Percentiles rank a stretch among this genome's conserved stretches.
Evolutionary conservation across 1,140 invertebrate species (phyloP).

Genomic region (Saccostrea echinata): DNA sequence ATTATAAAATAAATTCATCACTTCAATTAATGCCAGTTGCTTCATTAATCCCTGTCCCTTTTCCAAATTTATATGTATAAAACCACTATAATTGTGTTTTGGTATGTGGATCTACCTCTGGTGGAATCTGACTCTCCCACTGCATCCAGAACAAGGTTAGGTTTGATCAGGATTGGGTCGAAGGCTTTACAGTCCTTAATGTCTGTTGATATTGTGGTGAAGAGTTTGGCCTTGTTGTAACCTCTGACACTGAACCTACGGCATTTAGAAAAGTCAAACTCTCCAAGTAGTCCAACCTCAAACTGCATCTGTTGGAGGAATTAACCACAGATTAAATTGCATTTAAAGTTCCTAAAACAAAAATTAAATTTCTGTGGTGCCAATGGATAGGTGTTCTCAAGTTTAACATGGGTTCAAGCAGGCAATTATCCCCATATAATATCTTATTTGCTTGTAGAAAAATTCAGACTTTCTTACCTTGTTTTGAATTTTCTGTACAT

Average conservation of each 20-base stretch:
- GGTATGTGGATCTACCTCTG: background rate
- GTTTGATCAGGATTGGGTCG: slow-evolving; percentile 56
- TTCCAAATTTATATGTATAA: too few species aligned
- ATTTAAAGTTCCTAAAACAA: too few species aligned
- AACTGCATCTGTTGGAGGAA: slow-evolving; percentile 49
- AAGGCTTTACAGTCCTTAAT: slow-evolving; percentile 60
- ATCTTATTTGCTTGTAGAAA: too few species aligned
- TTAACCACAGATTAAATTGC: too few species aligned
- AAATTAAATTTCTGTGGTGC: too few species aligned
- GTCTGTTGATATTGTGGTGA: slow-evolving; percentile 51
- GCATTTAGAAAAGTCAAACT: slow-evolving; percentile 60
- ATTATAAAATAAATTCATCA: too few species aligned
- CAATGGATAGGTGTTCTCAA: too few species aligned
- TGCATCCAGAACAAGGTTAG: slow-evolving; percentile 59
- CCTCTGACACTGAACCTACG: slow-evolving; percentile 54
- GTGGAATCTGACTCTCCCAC: slow-evolving; percentile 31
- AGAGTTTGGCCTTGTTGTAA: slow-evolving; percentile 58
- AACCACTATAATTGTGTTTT: too few species aligned
- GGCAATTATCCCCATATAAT: too few species aligned
- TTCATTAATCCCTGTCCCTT: too few species aligned
- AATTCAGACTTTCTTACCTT: background rate
- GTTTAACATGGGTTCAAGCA: too few species aligned
- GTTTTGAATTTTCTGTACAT: background rate
- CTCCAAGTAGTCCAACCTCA: slow-evolving; percentile 44
- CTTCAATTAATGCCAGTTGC: too few species aligned